Conservation (phyloP, 2,113 vertebrate species). For the Rissa tridactyla region DNA sequence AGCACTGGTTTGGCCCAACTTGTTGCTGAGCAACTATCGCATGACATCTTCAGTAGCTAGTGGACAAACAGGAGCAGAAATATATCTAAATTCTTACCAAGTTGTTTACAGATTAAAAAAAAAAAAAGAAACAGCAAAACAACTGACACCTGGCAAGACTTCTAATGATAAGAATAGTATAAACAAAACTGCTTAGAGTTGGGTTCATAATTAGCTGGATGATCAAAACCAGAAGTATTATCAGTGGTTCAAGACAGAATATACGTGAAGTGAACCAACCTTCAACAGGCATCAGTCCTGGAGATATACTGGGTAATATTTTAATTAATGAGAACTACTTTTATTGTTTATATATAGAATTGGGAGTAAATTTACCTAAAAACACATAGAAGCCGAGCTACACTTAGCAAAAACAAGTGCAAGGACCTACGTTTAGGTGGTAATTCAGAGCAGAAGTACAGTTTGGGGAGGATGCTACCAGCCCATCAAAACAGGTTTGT, state of each 20-base stretch:
- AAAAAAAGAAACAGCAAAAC: neutral
- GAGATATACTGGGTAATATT: neutral
- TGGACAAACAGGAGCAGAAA: neutral
- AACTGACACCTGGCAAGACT: neutral
- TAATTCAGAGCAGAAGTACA: neutral
- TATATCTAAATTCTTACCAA: neutral
- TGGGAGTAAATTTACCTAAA: neutral
- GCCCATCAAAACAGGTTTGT: neutral
- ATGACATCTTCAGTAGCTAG: neutral
- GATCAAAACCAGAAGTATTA: neutral
- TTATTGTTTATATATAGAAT: neutral
- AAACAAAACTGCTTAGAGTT: neutral
- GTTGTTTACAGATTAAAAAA: neutral
- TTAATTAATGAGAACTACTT: neutral
- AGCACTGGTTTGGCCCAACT: neutral
- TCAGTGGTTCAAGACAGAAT: neutral
- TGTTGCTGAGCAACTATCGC: neutral
- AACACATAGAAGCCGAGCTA: neutral
- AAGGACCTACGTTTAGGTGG: neutral
- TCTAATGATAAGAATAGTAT: neutral
- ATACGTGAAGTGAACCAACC: neutral
- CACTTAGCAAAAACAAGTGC: neutral
- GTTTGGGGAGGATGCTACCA: neutral
- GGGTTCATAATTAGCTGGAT: neutral
- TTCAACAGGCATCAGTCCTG: neutral